These are phyloP conservation scores for Anabas testudineus DNA, from an alignment of 2,797 vertebrate species.

Conservation along the genomic window DNA sequence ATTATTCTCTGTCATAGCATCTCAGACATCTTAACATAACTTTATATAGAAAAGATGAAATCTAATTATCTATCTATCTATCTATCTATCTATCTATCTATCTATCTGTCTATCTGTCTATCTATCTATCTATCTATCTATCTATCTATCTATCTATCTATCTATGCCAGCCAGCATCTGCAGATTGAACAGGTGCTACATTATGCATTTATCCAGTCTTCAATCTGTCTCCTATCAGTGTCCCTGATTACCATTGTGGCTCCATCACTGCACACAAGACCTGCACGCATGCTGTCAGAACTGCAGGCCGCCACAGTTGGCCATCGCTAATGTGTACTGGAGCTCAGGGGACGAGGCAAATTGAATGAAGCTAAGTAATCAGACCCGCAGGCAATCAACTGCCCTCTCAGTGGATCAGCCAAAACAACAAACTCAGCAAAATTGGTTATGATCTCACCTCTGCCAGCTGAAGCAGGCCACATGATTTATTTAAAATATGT, in stretches of 20 bases:
- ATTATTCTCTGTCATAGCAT: slow-evolving; percentile 26
- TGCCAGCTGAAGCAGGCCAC: slow-evolving; percentile 6
- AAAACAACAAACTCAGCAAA: slow-evolving; percentile 54
- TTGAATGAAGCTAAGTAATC: slow-evolving; percentile 60
- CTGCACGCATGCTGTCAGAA: slow-evolving; percentile 53
- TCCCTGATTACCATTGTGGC: slow-evolving; percentile 59
- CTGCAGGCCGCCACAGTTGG: slow-evolving; percentile 21
- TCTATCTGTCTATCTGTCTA: background rate
- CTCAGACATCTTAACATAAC: slow-evolving; percentile 27
- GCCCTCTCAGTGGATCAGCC: slow-evolving; percentile 38
- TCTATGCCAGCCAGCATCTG: slow-evolving; percentile 16
- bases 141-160: slow-evolving; percentile 9
- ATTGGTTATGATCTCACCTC: slow-evolving; percentile 44
- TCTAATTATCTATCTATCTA: background rate
- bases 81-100: background rate
- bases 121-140: background rate
- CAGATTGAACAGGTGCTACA: slow-evolving; percentile 52
- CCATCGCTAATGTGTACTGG: slow-evolving; percentile 34
- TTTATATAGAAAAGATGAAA: slow-evolving; percentile 30
- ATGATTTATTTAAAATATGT: slow-evolving; percentile 31
- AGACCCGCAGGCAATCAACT: slow-evolving; percentile 57
- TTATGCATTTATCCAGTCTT: slow-evolving; percentile 53
- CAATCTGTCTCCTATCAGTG: slow-evolving; percentile 59
- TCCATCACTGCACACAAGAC: slow-evolving; percentile 35
- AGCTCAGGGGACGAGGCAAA: slow-evolving; percentile 54